Evolutionary conservation across 2,888 invertebrate genomes (phyloP).

Genomic region (Nomada ferruginata): DNA sequence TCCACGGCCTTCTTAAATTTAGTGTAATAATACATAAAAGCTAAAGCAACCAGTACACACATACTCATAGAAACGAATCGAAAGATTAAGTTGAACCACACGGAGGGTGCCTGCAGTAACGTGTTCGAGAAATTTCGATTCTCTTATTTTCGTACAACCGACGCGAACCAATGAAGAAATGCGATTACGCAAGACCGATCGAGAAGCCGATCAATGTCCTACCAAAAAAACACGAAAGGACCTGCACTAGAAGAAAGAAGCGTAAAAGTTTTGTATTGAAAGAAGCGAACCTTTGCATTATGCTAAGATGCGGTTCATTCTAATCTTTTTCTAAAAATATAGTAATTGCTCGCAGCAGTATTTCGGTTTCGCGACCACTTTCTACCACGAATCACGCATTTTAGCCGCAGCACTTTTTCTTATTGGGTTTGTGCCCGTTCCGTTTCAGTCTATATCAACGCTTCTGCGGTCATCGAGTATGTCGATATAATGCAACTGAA

Average conservation of each 20-base stretch:
- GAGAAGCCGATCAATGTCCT: neutral
- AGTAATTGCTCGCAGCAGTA: neutral
- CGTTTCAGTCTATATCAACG: neutral
- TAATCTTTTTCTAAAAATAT: slow-evolving; percentile 28
- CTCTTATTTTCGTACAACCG: slow-evolving; percentile 54
- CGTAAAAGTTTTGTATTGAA: slow-evolving; percentile 1
- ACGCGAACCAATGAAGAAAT: slow-evolving; percentile 5
- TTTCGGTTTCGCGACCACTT: neutral
- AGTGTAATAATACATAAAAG: too few relatives aligned
- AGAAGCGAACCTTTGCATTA: neutral
- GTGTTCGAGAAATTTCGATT: neutral
- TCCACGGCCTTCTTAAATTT: too few relatives aligned
- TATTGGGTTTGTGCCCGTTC: neutral
- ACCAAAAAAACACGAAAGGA: slow-evolving; percentile 3
- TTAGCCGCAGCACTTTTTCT: neutral
- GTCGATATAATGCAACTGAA: slow-evolving; percentile 16
- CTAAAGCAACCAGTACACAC: too few relatives aligned
- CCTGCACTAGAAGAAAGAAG: neutral
- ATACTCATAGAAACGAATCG: too few relatives aligned
- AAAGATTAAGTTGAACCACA: neutral
- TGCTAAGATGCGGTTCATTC: neutral
- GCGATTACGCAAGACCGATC: neutral
- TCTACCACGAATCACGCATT: slow-evolving; percentile 10
- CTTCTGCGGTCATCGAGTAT: slow-evolving; percentile 23
- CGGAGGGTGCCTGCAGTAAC: neutral